Base-by-base conservation (phyloP, 2,797 vertebrate genomes). In the Manis javanica region DNA sequence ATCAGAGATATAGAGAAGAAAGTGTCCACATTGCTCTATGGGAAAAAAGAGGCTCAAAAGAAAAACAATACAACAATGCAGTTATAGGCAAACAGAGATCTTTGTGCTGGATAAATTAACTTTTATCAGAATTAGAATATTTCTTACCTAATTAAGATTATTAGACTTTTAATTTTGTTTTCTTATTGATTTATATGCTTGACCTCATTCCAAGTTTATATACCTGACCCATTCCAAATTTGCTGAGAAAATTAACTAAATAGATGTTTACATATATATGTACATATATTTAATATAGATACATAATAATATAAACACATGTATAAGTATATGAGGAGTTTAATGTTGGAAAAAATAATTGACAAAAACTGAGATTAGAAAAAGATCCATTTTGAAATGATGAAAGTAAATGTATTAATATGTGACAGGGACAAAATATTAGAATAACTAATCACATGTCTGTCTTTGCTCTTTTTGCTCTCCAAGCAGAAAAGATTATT, bases 321-420 rank as follows among this genome's bases (percentile, higher is more conserved):
- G 59, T 29, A 55, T 42, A 91, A 88, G 49, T 71, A 79, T 37
- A 31, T 63, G n/a, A 91, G 51, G 14, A 59, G 7, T n/a, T 39
- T 19, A 23, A 29, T 4, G 6, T 19, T 66, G 18, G 18, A 64
- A 64, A 66, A 82, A 93, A 31, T 11, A 2, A 72, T 8, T 42
- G 57, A 55, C 10, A 71, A 89, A 46, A 57, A 79, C n/a, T 57
- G 29, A 72, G 15, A 90, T 61, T 86, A 77, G 49, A 75, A 63
- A 88, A 61, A 86, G 15, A 77, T 64, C n/a, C 49, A 77, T 66
- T 89, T 90, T 93, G 51, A 88, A 95, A 39, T 89, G 42, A 86
- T 46, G 71, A 83, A 91, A 81, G 13, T 49, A 78, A 91, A 51
- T 66, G 14, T 55, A 82, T 72, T 84, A 71, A 55, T 39, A 72